Base-by-base conservation (phyloP, 2,888 invertebrate genomes). In the Cremastobaeus sp. region DNA sequence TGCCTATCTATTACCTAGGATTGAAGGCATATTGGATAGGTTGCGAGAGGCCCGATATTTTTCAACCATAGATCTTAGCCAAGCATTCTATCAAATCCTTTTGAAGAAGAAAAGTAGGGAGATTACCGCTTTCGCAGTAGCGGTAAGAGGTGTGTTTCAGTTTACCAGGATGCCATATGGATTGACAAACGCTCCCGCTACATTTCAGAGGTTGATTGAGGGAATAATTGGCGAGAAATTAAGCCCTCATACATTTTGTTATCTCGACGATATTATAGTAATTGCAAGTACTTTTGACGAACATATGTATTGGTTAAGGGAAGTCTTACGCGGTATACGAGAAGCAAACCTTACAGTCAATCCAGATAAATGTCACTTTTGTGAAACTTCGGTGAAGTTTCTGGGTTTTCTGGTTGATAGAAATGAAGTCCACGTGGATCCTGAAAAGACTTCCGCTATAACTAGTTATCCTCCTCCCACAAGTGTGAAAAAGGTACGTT, bases 81-180 rank as follows among this genome's bases (percentile, higher is more conserved):
- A 25, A 8, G 25, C 25, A 5, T 25, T 5, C 8, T 25, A 5
- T 8, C 25, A 25, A 8, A 8, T 25, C 25, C 25, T 8, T 25
- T 25, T 25, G 25, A 5, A 3, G 8, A 25, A 25, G 8, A 8
- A 25, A 8, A 25, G 25, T 8, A 3, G 25, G 4, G 25, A 25
- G 25, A 25, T 5, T 5, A 25, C 25, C 25, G 25, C 25, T 5
- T 25, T 25, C 8, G 3, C 25, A 8, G 8, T 25, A 3, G 4
- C 25, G 25, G 25, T 3, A 3, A 25, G 8, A 25, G 25, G 25
- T 8, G 4, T 5, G 6, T 55, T 74, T n/a, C 59, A 77, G 18
- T 78, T 62, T 50, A 9, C 18, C 0, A 11, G 69, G 14, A 76
- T 76, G 77, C 74, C 74, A 0, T 77, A 65, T 28, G 74, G 74